Evolutionary conservation across 2,888 invertebrate genomes (phyloP).

Genomic region (Dynastes hyllus): DNA sequence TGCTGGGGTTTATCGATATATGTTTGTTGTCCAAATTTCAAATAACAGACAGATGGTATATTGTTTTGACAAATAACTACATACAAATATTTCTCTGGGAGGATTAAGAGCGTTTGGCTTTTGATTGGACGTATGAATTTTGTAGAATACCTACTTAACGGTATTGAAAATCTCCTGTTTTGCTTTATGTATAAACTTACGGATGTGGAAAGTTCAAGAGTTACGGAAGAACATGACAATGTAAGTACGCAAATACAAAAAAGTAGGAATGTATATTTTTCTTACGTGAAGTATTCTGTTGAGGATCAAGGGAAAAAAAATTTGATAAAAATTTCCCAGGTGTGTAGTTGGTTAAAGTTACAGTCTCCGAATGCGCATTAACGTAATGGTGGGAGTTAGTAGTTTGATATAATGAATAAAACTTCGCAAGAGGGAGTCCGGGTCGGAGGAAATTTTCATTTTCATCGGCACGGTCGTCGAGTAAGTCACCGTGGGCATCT

Average conservation of each 20-base stretch:
- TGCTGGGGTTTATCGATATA: too few species aligned
- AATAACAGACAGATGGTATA: too few species aligned
- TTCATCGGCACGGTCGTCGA: slow-evolving; percentile 10
- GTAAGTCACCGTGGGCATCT: slow-evolving; percentile 19
- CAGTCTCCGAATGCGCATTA: slow-evolving; percentile 38
- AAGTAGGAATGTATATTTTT: neutral
- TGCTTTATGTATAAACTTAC: neutral
- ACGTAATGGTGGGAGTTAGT: slow-evolving; percentile 41
- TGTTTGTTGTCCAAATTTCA: too few species aligned
- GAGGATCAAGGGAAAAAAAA: slow-evolving; percentile 39
- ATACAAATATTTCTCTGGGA: too few species aligned
- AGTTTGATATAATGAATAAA: slow-evolving; percentile 44
- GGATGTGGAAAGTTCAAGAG: neutral
- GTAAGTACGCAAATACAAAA: neutral
- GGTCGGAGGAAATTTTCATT: slow-evolving; percentile 32
- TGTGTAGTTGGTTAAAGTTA: slow-evolving; percentile 31
- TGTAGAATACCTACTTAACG: too few species aligned
- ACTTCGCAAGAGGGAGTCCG: slow-evolving; percentile 17
- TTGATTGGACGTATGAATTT: too few species aligned
- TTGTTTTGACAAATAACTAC: too few species aligned
- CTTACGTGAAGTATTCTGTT: neutral
- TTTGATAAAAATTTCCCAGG: slow-evolving; percentile 42
- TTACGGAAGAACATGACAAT: neutral
- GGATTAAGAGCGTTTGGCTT: too few species aligned
- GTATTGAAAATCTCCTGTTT: too few species aligned